phyloP scores from a whole-genome alignment of 2,797 vertebrate genomes.

The Cirrhinus molitorella region DNA sequence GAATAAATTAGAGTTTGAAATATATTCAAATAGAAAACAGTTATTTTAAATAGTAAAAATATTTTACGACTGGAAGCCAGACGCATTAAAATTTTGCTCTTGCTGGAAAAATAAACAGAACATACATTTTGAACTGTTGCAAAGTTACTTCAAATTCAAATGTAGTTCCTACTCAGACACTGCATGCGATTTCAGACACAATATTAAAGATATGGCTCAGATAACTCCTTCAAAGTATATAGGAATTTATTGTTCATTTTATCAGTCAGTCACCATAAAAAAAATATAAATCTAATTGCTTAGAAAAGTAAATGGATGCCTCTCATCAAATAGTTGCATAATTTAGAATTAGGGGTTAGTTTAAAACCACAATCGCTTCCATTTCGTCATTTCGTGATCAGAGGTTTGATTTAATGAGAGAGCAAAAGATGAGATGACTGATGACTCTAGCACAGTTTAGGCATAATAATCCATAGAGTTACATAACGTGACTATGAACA shows the following conservation, averaged over 20 bases:
- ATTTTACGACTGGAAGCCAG: too few species aligned
- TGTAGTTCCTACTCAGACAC: neutral
- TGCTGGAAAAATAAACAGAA: too few species aligned
- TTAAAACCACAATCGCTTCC: slow-evolving; percentile 1
- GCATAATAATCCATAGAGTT: slow-evolving; percentile 56
- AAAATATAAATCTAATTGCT: neutral
- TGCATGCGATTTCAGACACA: neutral
- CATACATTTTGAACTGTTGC: neutral
- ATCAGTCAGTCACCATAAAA: neutral
- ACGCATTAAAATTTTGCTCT: too few species aligned
- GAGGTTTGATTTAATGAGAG: slow-evolving; percentile 8
- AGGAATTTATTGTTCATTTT: neutral
- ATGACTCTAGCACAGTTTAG: slow-evolving; percentile 12
- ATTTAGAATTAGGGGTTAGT: neutral
- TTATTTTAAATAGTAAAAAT: too few species aligned
- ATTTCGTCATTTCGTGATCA: slow-evolving; percentile 12
- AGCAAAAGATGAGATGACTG: neutral
- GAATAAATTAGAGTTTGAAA: too few species aligned
- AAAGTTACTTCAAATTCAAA: neutral
- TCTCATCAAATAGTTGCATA: neutral
- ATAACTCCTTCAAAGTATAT: neutral
- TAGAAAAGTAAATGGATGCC: neutral
- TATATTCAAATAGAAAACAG: too few species aligned
- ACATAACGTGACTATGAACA: slow-evolving; percentile 44
- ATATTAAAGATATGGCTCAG: neutral